A percentile compares a stretch with the other conserved stretches of the same genome.
Evolutionary conservation across 1,140 invertebrate species (phyloP).

Genomic region (Calliopsis andreniformis): DNA sequence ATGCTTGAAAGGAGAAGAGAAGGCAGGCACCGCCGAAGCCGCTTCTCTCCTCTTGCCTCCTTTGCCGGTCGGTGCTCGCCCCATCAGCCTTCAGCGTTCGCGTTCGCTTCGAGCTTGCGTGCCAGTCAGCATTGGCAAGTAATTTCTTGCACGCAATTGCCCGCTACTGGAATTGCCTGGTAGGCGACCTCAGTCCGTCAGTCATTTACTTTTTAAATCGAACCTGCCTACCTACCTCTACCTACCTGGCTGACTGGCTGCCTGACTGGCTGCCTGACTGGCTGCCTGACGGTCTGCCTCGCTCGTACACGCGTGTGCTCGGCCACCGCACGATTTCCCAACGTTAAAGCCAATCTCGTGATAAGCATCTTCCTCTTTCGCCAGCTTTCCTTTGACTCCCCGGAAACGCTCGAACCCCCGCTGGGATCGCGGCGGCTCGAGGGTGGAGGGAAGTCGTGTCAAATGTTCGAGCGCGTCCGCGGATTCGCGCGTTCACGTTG

Average conservation of each 20-base stretch:
- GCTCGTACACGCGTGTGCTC: conserved; percentile 42
- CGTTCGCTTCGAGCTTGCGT: conserved; percentile 71
- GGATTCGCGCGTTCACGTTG: too few species aligned
- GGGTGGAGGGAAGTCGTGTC: too few species aligned
- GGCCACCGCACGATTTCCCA: conserved; percentile 57
- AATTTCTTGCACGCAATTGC: conserved; percentile 81
- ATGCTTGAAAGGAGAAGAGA: conserved; percentile 62
- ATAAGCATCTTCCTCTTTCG: conserved; percentile 39
- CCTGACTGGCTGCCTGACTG: conserved; percentile 55
- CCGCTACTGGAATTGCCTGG: conserved; percentile 79
- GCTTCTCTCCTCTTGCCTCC: conserved; percentile 9
- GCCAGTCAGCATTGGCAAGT: conserved; percentile 74
- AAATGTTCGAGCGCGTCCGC: too few species aligned
- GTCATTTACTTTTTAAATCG: conserved; percentile 78
- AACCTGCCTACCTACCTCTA: conserved; percentile 54
- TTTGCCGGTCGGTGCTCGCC: conserved; percentile 8
- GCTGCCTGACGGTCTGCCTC: conserved; percentile 34
- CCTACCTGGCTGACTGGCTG: conserved; percentile 64
- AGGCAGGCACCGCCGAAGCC: conserved; percentile 54
- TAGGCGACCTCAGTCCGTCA: conserved; percentile 77
- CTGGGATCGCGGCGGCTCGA: conserved; percentile 12
- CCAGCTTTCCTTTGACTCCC: too few species aligned
- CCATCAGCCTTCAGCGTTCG: conserved; percentile 56
- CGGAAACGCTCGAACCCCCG: neutral
- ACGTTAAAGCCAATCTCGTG: conserved; percentile 35